phyloP scores from a whole-genome alignment of 2,888 invertebrate species.

The Hofmannophila pseudospretella region DNA sequence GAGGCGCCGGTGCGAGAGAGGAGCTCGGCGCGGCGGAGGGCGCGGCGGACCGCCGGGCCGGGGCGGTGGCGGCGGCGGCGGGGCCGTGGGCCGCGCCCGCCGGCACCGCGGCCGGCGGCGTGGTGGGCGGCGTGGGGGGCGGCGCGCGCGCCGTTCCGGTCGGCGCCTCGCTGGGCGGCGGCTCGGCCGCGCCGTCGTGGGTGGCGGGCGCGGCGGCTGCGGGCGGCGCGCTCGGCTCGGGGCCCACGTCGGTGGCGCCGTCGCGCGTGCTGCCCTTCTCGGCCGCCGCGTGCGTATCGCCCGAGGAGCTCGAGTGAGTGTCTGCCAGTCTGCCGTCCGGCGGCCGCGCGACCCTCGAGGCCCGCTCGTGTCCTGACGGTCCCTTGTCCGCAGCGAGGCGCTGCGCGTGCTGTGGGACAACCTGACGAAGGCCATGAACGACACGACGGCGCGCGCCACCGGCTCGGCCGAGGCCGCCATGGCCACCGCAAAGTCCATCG shows the following conservation, averaged over 20 bases:
- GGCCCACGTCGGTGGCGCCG: not conserved
- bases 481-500: slow-evolving; percentile 13
- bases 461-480: slow-evolving; percentile 31
- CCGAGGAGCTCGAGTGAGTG: not conserved
- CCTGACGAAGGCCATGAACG: slow-evolving; percentile 21
- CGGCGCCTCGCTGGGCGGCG: too few species aligned
- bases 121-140: slow-evolving; percentile 43
- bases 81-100: slow-evolving; percentile 22
- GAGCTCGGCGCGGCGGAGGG: not conserved
- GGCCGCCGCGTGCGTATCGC: not conserved
- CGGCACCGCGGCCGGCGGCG: slow-evolving; percentile 37
- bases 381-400: too few species aligned
- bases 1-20: too few species aligned
- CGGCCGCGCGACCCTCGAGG: not conserved
- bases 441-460: slow-evolving; percentile 26
- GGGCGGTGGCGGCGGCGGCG: slow-evolving; percentile 9
- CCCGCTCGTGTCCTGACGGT: too few species aligned
- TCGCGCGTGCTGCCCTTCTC: too few species aligned
- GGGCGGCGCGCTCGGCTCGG: not conserved
- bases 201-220: not conserved
- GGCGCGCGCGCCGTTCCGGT: slow-evolving; percentile 20
- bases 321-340: too few species aligned
- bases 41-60: not conserved
- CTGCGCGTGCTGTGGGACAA: too few species aligned
- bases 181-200: too few species aligned